Base-by-base conservation (phyloP, 1,140 invertebrate species). In the Euura saliciscinereae region DNA sequence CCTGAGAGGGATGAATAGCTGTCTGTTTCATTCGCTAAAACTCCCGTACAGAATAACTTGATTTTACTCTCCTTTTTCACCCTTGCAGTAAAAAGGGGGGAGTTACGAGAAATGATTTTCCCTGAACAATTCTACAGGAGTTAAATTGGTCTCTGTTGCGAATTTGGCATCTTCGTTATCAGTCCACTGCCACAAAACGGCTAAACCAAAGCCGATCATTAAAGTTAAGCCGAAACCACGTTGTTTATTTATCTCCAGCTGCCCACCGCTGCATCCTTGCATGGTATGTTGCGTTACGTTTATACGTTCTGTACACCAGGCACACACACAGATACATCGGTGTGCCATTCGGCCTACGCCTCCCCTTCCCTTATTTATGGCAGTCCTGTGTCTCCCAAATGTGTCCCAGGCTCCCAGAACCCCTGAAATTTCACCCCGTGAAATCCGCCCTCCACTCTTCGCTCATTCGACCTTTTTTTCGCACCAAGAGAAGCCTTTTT, bases 321-420 rank as follows among this genome's bases (percentile, higher is more conserved):
- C 28, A 28, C 28, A 74, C 71, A 73, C n/a, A 67, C 13, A 44
- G 11, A 42, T 6, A 28, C 66, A n/a, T 3, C 66, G 66, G 3
- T 65, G 66, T 67, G 69, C 51, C 71, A 74, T 74, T 77, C 69
- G 69, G 71, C 5, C 65, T 65, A 68, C 59, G 70, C 44, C 72
- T 67, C 44, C 68, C 74, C 68, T 74, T 78, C 77, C 77, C 77
- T 78, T 76, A 78, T 78, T 78, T 78, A 78, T 78, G 74, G 75
- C 45, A 69, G 71, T 45, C 68, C 70, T 71, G 66, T 74, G 68
- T 69, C 68, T 69, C 68, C 68, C 43, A 44, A 69, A 69, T 69
- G 68, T 69, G 68, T 45, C 44, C 68, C 68, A 44, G 13, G 10
- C 68, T 44, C 43, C 8, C n/a, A 44, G 68, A 69, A 7, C 68